phyloP scores from a whole-genome alignment of 2,113 vertebrate genomes.

The Tachycineta bicolor region DNA sequence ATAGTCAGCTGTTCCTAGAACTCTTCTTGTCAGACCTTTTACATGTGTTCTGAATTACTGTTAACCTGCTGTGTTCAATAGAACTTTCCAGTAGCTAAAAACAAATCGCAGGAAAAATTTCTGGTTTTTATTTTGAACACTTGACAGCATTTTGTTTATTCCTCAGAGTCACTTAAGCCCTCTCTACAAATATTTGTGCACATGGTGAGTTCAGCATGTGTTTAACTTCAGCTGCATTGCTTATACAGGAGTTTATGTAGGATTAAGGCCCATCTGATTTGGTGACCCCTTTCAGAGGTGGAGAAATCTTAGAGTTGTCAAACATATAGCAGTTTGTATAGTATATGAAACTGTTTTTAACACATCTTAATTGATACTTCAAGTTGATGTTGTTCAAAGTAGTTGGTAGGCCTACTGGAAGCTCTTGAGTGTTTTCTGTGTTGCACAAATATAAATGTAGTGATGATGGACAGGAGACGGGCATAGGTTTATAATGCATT shows the following conservation, averaged over 20 bases:
- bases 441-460: background rate
- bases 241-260: background rate
- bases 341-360: background rate
- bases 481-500: background rate
- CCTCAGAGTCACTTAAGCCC: background rate
- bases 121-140: background rate
- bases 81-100: conserved; percentile 3
- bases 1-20: background rate
- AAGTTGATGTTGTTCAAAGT: background rate
- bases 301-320: background rate
- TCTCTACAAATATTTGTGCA: background rate
- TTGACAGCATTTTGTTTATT: conserved; percentile 30
- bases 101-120: background rate
- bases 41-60: background rate
- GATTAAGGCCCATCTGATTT: background rate
- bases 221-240: background rate
- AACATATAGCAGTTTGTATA: background rate
- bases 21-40: background rate
- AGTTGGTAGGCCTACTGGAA: background rate
- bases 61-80: background rate
- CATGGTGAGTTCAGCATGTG: background rate
- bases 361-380: background rate
- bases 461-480: background rate
- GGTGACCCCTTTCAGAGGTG: background rate
- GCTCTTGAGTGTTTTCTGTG: background rate